phyloP scores from a whole-genome alignment of 2,797 vertebrate species.

The Monodelphis domestica region DNA sequence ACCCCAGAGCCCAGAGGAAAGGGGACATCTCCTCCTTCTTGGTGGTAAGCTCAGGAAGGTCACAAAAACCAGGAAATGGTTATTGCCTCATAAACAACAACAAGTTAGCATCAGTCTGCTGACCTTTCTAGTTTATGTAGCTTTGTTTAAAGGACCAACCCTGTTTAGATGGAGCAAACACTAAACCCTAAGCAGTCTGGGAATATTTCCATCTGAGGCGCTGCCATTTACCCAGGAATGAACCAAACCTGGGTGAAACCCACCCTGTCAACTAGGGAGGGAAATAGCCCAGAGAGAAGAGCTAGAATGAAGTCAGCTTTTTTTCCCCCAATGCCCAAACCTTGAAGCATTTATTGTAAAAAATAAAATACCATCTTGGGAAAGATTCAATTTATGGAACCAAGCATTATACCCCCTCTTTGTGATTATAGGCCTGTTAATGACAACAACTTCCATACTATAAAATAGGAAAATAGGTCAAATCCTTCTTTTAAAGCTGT shows the following conservation, averaged over 20 bases:
- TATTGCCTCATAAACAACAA: neutral
- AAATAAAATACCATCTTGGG: neutral
- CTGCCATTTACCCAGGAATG: neutral
- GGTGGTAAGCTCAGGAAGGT: neutral
- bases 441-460: neutral
- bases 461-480: slow-evolving; percentile 1
- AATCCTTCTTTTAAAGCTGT: neutral
- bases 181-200: neutral
- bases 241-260: neutral
- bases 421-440: neutral
- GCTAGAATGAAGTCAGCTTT: neutral
- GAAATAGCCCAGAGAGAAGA: neutral
- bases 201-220: neutral
- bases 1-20: neutral
- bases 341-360: neutral
- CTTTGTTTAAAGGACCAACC: neutral
- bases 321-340: neutral
- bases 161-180: too few species aligned
- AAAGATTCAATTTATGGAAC: neutral
- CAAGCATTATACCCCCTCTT: neutral
- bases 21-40: neutral
- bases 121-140: neutral
- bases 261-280: neutral
- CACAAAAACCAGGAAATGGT: neutral
- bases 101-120: neutral